Conservation (phyloP, 2,113 vertebrate species). For the Lophotis ruficrista region DNA sequence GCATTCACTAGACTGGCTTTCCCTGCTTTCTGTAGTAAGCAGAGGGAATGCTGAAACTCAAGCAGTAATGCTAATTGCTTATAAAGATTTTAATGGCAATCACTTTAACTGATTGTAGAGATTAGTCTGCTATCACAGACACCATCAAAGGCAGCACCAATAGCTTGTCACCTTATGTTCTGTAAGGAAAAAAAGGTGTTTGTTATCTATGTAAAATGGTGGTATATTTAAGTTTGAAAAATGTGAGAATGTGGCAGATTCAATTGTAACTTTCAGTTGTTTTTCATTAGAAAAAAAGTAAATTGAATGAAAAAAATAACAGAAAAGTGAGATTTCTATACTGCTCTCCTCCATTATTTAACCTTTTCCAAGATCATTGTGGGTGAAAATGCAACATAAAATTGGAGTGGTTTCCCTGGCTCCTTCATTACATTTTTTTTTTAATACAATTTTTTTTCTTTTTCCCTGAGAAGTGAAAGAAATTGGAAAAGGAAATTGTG, state of each 20-base stretch:
- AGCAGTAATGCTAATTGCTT: constrained; percentile 57
- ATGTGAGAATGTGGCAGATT: not conserved
- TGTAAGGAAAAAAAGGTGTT: not conserved
- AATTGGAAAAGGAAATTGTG: not conserved
- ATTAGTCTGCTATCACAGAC: constrained; percentile 29
- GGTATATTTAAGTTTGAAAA: not conserved
- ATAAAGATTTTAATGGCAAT: constrained; percentile 67
- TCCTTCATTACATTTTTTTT: not conserved
- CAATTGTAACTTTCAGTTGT: not conserved
- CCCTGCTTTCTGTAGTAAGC: not conserved
- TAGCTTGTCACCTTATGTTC: not conserved
- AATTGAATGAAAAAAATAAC: not conserved
- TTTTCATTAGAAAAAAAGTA: not conserved
- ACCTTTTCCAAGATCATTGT: not conserved
- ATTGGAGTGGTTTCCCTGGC: not conserved
- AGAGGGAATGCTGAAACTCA: not conserved
- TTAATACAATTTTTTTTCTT: not conserved
- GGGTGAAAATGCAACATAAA: not conserved
- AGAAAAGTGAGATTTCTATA: not conserved
- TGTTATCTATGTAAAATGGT: not conserved
- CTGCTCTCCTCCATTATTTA: not conserved
- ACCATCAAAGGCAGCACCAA: constrained; percentile 28
- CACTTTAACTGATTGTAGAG: constrained; percentile 52
- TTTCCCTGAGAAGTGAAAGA: not conserved
- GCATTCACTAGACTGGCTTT: not conserved